Evolutionary conservation across 2,797 vertebrate species (phyloP).

Genomic region (Triplophysa bombifrons): DNA sequence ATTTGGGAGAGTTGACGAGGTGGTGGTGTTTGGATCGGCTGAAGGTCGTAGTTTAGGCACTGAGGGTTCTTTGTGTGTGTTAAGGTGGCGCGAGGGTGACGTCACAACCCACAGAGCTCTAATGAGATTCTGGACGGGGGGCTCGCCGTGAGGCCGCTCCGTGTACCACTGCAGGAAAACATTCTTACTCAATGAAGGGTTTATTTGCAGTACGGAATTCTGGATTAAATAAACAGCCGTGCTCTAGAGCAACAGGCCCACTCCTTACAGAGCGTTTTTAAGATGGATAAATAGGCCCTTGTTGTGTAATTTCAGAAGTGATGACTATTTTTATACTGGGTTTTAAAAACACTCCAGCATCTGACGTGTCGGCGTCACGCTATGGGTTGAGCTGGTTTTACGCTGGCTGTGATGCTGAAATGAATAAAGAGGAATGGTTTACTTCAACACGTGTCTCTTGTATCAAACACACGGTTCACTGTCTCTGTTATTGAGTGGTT

Average conservation of each 20-base stretch:
- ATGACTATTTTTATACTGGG: neutral
- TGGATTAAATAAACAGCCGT: constrained; percentile 36
- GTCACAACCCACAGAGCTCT: constrained; percentile 42
- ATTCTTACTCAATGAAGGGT: constrained; percentile 39
- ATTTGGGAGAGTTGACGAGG: neutral
- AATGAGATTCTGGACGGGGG: constrained; percentile 52
- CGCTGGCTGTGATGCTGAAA: neutral
- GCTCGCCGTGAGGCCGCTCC: constrained; percentile 52
- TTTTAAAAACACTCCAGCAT: neutral
- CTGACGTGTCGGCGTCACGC: neutral
- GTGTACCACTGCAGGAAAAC: constrained; percentile 58
- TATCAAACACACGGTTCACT: neutral
- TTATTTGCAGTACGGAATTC: constrained; percentile 47
- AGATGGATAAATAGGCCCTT: neutral
- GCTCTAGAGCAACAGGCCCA: neutral
- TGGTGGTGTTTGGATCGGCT: constrained; percentile 32
- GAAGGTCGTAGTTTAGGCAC: constrained; percentile 54
- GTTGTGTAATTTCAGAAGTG: neutral
- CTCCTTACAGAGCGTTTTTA: neutral
- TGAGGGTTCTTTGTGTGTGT: constrained; percentile 70
- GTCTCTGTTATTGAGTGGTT: too few relatives aligned
- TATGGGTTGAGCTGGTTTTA: neutral
- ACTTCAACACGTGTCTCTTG: neutral
- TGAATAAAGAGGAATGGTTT: neutral
- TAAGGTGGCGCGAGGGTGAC: constrained; percentile 62